Evolutionary conservation across 2,113 vertebrate genomes (phyloP).

Genomic region (Muntiacus muntjak): DNA sequence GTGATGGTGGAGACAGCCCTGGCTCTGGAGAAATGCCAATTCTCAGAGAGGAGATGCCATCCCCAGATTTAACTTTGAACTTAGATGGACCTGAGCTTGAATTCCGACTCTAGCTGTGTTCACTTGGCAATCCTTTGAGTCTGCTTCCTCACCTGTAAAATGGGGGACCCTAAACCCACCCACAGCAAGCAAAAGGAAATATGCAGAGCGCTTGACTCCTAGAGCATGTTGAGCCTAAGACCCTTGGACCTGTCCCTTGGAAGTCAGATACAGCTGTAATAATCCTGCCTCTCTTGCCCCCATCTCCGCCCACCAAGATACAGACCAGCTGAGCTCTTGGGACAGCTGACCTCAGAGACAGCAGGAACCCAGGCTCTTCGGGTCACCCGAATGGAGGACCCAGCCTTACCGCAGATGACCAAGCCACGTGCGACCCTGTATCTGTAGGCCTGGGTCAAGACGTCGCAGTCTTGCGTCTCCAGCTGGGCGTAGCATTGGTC

Average conservation of each 20-base stretch:
- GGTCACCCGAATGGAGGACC: not conserved
- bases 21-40: not conserved
- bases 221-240: not conserved
- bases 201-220: not conserved
- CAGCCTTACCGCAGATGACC: constrained; percentile 65
- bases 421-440: not conserved
- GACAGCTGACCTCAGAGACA: not conserved
- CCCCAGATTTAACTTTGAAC: not conserved
- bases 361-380: not conserved
- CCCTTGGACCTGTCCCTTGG: not conserved
- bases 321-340: not conserved
- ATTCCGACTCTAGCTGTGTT: not conserved
- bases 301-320: not conserved
- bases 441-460: constrained; percentile 17
- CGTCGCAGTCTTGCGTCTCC: not conserved
- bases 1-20: not conserved
- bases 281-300: not conserved
- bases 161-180: not conserved
- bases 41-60: not conserved
- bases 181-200: not conserved
- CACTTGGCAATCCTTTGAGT: not conserved
- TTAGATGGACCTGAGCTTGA: not conserved
- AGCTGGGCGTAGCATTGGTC: constrained; percentile 47
- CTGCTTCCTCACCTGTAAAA: not conserved
- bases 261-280: not conserved